Evolutionary conservation across 30 jellyfish, hydroid and myxozoan species (phyloP), one percentile per base, ranked within the genome.

Genomic region (Turritopsis dohrnii): DNA sequence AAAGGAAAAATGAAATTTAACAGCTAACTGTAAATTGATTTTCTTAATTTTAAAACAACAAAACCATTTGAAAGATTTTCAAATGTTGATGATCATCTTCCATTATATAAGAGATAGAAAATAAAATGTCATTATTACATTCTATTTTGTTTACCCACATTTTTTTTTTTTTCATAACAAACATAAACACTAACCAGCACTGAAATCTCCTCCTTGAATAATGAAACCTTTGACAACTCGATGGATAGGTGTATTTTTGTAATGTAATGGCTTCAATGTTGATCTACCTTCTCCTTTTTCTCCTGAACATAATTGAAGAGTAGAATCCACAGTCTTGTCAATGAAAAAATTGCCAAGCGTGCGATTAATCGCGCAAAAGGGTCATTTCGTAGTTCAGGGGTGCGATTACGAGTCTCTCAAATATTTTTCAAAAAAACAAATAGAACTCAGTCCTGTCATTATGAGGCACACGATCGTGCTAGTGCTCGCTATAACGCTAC

Each of bases 141-240:
- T n/a, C n/a, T n/a, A n/a, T n/a, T n/a, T n/a, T n/a, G 31, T n/a
- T 4, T 24, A 8, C 13, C 13, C 83, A 4, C 8, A 74, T 79
- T 53, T 31, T 21, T 3, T 22, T 23, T 22, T 53, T n/a, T 21
- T 20, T 79, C 28, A 52, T 19, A 28, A 76, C 30, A 52, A 13
- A 21, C 65, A 19, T 26, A 20, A 20, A 52, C 18, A 19, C 87
- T 23, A 77, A 94, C 99, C 96, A 54, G 99, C 95, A 84, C 99
- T 94, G 84, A 94, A 95, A 71, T 95, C 99, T 31, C 99, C 99
- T 17, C 99, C 99, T 72, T 95, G 99, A 52, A 95, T 88, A 89
- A 95, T 90, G 72, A 95, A 95, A 52, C 90, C 96, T 84, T 84
- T 83, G 4, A 95, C 96, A 77, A 95, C 85, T 53, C 99, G 89